These are phyloP conservation scores for Ostrea edulis DNA, from an alignment of 1,140 invertebrate species.

Conservation along the genomic window DNA sequence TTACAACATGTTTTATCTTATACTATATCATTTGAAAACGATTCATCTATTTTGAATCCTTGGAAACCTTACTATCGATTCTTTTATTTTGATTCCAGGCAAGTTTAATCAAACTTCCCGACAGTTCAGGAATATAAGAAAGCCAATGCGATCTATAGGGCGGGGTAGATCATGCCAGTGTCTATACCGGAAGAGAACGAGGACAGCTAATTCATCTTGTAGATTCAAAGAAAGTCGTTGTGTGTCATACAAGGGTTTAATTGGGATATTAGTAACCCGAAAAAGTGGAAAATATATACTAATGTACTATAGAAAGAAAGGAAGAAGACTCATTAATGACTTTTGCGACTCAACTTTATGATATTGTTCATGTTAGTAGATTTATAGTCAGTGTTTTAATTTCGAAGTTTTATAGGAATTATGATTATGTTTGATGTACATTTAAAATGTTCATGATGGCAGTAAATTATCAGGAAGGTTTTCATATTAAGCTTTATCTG, in stretches of 20 bases:
- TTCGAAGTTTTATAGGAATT: too few relatives aligned
- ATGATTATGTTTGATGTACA: too few relatives aligned
- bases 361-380: background rate
- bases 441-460: too few relatives aligned
- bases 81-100: too few relatives aligned
- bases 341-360: background rate
- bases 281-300: background rate
- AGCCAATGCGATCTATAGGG: background rate
- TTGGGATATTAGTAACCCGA: background rate
- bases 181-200: background rate
- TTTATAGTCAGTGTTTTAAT: too few relatives aligned
- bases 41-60: too few relatives aligned
- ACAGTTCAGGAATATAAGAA: background rate
- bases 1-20: too few relatives aligned
- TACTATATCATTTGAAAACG: too few relatives aligned
- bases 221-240: background rate
- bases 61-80: too few relatives aligned
- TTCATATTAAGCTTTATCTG: too few relatives aligned
- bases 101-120: background rate
- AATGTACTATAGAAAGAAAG: background rate
- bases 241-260: background rate
- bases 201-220: background rate
- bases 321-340: background rate
- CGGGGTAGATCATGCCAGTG: background rate
- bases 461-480: too few relatives aligned